phyloP scores from a whole-genome alignment of 2,797 vertebrate genomes.

The Halcyon badia region DNA sequence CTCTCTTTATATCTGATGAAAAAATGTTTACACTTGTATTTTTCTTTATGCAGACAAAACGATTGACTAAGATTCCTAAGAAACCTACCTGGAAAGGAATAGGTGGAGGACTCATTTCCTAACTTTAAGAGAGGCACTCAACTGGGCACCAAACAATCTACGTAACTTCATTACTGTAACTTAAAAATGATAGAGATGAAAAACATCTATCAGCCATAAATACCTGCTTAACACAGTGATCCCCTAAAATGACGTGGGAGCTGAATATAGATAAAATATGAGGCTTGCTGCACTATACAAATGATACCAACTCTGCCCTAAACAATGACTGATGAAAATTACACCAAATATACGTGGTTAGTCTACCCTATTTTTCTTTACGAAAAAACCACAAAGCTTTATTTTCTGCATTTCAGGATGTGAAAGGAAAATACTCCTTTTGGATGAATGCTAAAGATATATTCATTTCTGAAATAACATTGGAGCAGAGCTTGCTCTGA shows the following conservation, averaged over 20 bases:
- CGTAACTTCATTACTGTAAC: neutral
- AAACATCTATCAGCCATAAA: neutral
- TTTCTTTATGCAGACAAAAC: neutral
- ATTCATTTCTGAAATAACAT: neutral
- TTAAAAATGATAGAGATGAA: neutral
- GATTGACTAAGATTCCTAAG: neutral
- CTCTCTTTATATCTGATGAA: conserved; percentile 11
- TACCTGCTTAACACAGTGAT: neutral
- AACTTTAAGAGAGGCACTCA: neutral
- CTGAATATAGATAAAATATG: neutral
- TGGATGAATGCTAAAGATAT: neutral
- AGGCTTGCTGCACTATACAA: neutral
- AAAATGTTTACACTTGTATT: conserved; percentile 8
- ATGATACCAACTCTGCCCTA: neutral
- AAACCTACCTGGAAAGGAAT: neutral
- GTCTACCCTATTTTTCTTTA: neutral
- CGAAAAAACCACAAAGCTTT: neutral
- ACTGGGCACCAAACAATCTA: neutral
- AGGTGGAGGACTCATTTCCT: neutral
- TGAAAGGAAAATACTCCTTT: neutral
- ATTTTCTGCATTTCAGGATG: neutral
- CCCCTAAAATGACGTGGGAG: neutral
- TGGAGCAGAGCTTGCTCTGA: neutral
- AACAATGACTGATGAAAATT: neutral
- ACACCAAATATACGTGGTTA: neutral